Evolutionary conservation across 2,888 invertebrate genomes (phyloP).

Genomic region (Melieria crassipennis): DNA sequence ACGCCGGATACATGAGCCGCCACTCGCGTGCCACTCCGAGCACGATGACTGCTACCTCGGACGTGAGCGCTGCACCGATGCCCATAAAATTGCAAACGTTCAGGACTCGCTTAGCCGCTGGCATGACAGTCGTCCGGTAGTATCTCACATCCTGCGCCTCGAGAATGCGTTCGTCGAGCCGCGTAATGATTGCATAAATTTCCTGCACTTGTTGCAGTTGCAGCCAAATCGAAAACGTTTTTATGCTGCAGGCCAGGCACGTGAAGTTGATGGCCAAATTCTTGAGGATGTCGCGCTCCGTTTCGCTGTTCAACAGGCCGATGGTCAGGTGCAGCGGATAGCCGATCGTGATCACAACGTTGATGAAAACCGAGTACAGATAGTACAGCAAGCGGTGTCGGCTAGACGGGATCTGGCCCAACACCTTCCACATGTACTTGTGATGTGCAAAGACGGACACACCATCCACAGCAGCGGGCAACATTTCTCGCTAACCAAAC

Average conservation of each 20-base stretch:
- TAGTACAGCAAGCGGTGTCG: constrained; percentile 26
- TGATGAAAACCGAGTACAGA: constrained; percentile 36
- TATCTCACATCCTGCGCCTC: constrained; percentile 30
- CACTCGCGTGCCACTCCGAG: constrained; percentile 34
- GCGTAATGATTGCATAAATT: constrained; percentile 35
- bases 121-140: constrained; percentile 19
- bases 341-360: constrained; percentile 35
- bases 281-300: constrained; percentile 37
- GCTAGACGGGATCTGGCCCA: constrained; percentile 33
- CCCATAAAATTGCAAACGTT: constrained; percentile 18
- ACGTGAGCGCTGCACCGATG: constrained; percentile 6
- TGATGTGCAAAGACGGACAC: constrained; percentile 24
- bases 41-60: constrained; percentile 37
- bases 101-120: constrained; percentile 10
- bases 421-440: constrained; percentile 30
- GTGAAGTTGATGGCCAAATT: constrained; percentile 40
- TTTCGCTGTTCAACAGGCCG: constrained; percentile 36
- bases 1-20: constrained; percentile 42
- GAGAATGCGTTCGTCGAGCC: constrained; percentile 30
- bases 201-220: constrained; percentile 34
- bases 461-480: neutral
- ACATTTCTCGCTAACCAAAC: no score
- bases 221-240: constrained; percentile 37
- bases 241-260: constrained; percentile 37
- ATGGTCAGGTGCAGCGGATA: constrained; percentile 44